A percentile compares a stretch with the other conserved stretches of the same genome.
These are phyloP conservation scores for Phortica variegata DNA, from an alignment of 1,140 invertebrate species.

Conservation along the genomic window DNA sequence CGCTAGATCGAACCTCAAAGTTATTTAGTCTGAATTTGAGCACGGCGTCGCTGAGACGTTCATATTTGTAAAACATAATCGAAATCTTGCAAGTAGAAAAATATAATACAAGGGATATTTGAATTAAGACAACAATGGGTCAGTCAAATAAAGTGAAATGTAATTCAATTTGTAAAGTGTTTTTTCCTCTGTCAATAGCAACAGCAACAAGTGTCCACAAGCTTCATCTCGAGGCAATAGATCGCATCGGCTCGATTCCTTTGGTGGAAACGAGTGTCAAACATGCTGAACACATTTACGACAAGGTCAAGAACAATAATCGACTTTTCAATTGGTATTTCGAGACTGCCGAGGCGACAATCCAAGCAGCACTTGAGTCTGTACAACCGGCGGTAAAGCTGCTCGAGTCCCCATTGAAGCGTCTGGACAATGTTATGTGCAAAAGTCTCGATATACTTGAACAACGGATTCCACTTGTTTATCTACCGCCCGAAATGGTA, in stretches of 20 bases:
- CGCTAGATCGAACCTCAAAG: too few relatives aligned
- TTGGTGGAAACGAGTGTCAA: slow-evolving; percentile 71
- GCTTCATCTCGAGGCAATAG: slow-evolving; percentile 64
- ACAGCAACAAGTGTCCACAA: slow-evolving; percentile 38
- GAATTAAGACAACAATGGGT: slow-evolving; percentile 29
- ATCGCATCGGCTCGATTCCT: slow-evolving; percentile 68
- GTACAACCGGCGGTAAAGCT: slow-evolving; percentile 68
- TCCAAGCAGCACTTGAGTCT: slow-evolving; percentile 67
- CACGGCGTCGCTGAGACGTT: not conserved
- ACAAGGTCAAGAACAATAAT: slow-evolving; percentile 66
- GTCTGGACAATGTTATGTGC: slow-evolving; percentile 73
- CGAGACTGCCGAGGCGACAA: slow-evolving; percentile 68
- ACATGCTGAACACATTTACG: slow-evolving; percentile 69
- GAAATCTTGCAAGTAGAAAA: too few relatives aligned
- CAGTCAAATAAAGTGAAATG: slow-evolving; percentile 12
- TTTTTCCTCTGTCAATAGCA: slow-evolving; percentile 13
- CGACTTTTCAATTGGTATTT: slow-evolving; percentile 71
- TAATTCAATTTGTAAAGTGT: slow-evolving; percentile 1
- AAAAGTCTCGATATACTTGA: slow-evolving; percentile 76
- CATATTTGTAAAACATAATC: too few relatives aligned
- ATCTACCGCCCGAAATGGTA: slow-evolving; percentile 75
- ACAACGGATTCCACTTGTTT: slow-evolving; percentile 72
- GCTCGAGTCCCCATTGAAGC: slow-evolving; percentile 68
- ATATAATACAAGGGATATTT: not conserved
- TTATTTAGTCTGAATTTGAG: slow-evolving; percentile 25